Conservation (phyloP, 2,797 vertebrate genomes). For the Darevskia nairensis region DNA sequence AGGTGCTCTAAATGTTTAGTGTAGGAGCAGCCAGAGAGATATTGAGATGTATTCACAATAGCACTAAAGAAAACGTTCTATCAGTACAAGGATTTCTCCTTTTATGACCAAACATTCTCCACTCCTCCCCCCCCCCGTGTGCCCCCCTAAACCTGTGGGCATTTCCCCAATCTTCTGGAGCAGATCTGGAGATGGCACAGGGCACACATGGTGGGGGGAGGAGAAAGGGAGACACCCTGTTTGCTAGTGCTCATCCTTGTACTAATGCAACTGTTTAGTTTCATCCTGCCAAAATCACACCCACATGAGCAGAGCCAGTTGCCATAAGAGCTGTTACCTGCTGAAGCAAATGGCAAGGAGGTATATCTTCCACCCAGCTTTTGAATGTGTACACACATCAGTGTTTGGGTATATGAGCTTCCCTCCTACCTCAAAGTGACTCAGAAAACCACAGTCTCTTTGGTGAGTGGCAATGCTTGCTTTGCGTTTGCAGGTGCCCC, state of each 20-base stretch:
- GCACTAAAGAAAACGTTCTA: too few relatives aligned
- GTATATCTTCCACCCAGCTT: background rate
- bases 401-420: background rate
- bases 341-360: background rate
- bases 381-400: background rate
- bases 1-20: too few relatives aligned
- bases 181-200: too few relatives aligned
- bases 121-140: too few relatives aligned
- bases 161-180: too few relatives aligned
- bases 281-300: too few relatives aligned
- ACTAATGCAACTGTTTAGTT: too few relatives aligned
- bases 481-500: background rate
- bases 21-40: too few relatives aligned
- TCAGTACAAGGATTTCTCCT: too few relatives aligned
- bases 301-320: background rate
- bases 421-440: background rate
- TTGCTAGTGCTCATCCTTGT: background rate
- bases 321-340: background rate
- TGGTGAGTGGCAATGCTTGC: background rate
- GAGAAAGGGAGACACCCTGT: background rate
- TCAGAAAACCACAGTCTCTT: background rate
- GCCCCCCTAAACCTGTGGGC: too few relatives aligned
- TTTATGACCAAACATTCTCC: too few relatives aligned
- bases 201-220: background rate
- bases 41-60: too few relatives aligned